Evolutionary conservation across 1,140 invertebrate genomes (phyloP).

Genomic region (Palaemon carinicauda): DNA sequence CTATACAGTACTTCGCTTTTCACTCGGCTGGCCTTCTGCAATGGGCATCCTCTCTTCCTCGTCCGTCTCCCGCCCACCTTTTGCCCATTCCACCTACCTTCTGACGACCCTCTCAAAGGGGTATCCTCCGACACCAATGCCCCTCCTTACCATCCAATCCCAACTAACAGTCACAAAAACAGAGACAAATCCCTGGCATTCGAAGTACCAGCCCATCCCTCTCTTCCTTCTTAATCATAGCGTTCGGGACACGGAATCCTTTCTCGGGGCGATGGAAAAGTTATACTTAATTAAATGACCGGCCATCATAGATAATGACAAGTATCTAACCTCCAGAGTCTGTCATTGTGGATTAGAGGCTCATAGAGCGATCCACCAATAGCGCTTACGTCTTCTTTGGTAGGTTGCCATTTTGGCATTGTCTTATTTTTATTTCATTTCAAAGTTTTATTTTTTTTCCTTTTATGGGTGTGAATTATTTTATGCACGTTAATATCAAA

Average conservation of each 20-base stretch:
- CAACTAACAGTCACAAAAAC: constrained; percentile 49
- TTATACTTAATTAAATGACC: constrained; percentile 56
- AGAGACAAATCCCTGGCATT: constrained; percentile 41
- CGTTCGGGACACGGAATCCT: constrained; percentile 37
- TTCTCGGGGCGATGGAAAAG: constrained; percentile 38
- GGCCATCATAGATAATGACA: constrained; percentile 51
- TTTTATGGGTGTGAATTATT: background rate
- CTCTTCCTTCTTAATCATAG: constrained; percentile 52
- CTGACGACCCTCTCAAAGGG: background rate
- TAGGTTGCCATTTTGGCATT: background rate
- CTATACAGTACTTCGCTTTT: too few species aligned
- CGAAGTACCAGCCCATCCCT: background rate
- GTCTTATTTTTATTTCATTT: background rate
- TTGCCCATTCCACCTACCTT: background rate
- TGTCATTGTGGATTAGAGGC: constrained; percentile 51
- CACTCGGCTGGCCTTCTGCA: background rate
- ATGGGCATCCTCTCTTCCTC: background rate
- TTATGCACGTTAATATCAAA: background rate
- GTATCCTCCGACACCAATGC: too few species aligned
- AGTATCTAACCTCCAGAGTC: constrained; percentile 22
- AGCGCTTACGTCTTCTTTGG: constrained; percentile 30
- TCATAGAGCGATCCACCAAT: constrained; percentile 20
- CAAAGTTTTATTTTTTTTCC: background rate
- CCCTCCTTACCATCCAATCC: background rate
- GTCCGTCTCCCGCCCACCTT: background rate